These are phyloP conservation scores for Neodon shergylaensis DNA, from an alignment of 2,113 vertebrate genomes.

Conservation along the genomic window DNA sequence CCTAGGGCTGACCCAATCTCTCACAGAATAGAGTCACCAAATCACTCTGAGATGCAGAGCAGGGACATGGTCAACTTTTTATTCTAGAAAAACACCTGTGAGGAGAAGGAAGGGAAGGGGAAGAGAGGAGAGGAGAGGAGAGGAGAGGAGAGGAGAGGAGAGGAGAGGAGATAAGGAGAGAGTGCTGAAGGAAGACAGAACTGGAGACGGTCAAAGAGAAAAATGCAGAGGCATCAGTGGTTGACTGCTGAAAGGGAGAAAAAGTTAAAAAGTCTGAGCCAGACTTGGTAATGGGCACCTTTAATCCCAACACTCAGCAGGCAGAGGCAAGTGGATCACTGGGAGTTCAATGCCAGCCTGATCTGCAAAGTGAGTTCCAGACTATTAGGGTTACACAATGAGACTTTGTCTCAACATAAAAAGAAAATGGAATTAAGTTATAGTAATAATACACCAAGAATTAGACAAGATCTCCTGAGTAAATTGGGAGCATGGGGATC, in stretches of 20 bases:
- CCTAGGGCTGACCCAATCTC: too few relatives aligned
- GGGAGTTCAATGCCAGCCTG: not conserved
- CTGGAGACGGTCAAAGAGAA: too few relatives aligned
- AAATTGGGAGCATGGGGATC: too few relatives aligned
- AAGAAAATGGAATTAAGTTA: not conserved
- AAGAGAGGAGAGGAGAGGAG: not conserved
- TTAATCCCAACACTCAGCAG: not conserved
- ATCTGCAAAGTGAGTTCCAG: not conserved
- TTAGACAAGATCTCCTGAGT: too few relatives aligned
- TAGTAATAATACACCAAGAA: not conserved
- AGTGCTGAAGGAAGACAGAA: too few relatives aligned
- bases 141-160: too few relatives aligned
- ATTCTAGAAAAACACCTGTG: not conserved
- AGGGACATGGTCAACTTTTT: not conserved
- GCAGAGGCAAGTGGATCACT: not conserved
- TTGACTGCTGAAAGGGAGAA: not conserved
- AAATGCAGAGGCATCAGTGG: not conserved
- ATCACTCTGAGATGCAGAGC: not conserved
- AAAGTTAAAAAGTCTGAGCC: not conserved
- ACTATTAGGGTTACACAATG: not conserved
- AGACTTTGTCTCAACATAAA: not conserved
- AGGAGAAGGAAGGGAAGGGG: not conserved
- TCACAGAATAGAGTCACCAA: not conserved
- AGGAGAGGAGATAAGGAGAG: fast-evolving
- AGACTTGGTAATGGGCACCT: not conserved